Base-by-base conservation (phyloP, 2,113 vertebrate genomes). In the Saccopteryx leptura region DNA sequence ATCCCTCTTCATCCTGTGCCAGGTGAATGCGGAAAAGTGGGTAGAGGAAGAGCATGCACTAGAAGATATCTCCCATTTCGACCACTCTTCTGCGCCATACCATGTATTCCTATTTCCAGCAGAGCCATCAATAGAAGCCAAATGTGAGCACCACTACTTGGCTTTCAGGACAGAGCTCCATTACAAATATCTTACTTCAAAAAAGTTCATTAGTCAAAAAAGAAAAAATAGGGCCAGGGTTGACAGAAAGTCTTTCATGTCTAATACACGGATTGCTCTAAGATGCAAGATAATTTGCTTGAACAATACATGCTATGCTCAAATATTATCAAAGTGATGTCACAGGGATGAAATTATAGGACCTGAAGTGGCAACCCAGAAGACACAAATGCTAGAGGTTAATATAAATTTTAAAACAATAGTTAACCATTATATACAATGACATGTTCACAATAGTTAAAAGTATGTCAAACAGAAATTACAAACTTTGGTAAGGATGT, bases 401-500 rank as follows among this genome's bases (percentile, higher is more conserved):
- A 88, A 82, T 54, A 61, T 66, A 95, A 84, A 78, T 65, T 92
- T 61, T 93, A 81, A 90, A 87, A 93, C 28, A 91, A 74, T 85
- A 90, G 54, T 92, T 85, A 82, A 88, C 79, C 52, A 54, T n/a
- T 87, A 33, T 5, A 65, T 74, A 79, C 91, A 91, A 88, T 85
- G 18, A 39, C 21, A 31, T 24, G 13, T 83, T 87, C 39, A 93
- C 48, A 61, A 78, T 50, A 65, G 52, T 92, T 94, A 72, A 87
- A 94, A 91, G 68, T 81, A 82, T 71, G 19, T 76, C 48, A 86
- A 86, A 54, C 9, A 46, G 63, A 95, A 90, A 88, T 75, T 74
- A 52, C 61, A 93, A 95, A 18, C 75, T 31, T 69, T 95, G 50
- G 31, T 11, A 33, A 95, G 18, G 50, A 31, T 72, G 33, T 78